Evolutionary conservation across 1,140 invertebrate species (phyloP).

Genomic region (Ceratosolen solmsi): DNA sequence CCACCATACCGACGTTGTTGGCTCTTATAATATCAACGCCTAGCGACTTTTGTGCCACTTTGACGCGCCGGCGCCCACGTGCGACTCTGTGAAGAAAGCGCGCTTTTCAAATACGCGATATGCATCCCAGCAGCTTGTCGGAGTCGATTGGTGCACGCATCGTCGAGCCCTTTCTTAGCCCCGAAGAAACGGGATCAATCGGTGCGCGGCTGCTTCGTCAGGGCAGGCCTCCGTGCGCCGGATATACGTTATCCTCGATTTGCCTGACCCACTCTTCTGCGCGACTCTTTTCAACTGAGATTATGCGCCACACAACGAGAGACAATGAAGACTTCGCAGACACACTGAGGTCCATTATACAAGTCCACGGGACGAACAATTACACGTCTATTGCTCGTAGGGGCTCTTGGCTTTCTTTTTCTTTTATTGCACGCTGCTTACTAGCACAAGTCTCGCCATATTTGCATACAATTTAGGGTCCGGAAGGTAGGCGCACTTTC

Average conservation of each 20-base stretch:
- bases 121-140: slow-evolving; percentile 32
- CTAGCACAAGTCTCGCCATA: slow-evolving; percentile 33
- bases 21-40: too few species aligned
- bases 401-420: background rate
- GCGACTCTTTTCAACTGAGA: background rate
- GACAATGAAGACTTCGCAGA: slow-evolving; percentile 22
- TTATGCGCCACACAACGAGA: background rate
- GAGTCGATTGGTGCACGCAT: slow-evolving; percentile 49
- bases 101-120: slow-evolving; percentile 1
- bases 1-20: too few species aligned
- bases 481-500: background rate
- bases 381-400: background rate
- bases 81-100: background rate
- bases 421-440: background rate
- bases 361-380: background rate
- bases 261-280: background rate
- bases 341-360: background rate
- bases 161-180: slow-evolving; percentile 51
- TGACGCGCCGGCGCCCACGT: slow-evolving; percentile 14
- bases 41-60: slow-evolving; percentile 14
- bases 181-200: background rate
- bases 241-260: background rate
- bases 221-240: too few species aligned
- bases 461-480: slow-evolving; percentile 57
- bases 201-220: too few species aligned